phyloP scores from a whole-genome alignment of 2,888 invertebrate genomes.

The Agrochola lychnidis region DNA sequence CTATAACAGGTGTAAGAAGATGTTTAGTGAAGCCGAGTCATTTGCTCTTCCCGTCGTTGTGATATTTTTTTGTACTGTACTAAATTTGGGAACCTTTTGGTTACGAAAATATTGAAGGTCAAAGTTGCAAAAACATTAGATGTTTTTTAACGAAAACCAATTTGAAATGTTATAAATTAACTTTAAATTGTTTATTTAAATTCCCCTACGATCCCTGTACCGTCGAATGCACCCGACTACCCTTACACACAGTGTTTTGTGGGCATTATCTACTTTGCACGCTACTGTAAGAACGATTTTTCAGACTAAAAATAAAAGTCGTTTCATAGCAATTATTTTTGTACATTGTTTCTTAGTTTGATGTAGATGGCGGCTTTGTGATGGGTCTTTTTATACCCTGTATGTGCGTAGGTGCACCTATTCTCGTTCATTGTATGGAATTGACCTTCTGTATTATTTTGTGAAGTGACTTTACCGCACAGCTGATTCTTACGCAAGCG shows the following conservation, averaged over 20 bases:
- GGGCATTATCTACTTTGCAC: not conserved
- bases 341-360: not conserved
- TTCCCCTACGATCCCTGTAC: not conserved
- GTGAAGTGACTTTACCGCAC: conserved; percentile 61
- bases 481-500: conserved; percentile 75
- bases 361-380: not conserved
- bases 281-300: no score
- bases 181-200: not conserved
- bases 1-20: not conserved
- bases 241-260: no score
- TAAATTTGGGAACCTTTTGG: not conserved
- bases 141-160: not conserved
- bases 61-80: not conserved
- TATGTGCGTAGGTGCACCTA: not conserved
- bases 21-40: not conserved
- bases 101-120: not conserved
- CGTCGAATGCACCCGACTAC: no score
- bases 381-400: not conserved
- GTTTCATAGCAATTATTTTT: not conserved
- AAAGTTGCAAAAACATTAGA: not conserved
- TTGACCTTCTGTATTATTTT: conserved; percentile 2
- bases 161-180: not conserved
- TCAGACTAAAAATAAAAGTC: not conserved
- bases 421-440: no score
- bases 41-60: not conserved